Evolutionary conservation across 37 sponge, comb jelly and placozoan genomes (phyloP), one percentile per base, ranked within the genome.

Genomic region (Crambe crambe): DNA sequence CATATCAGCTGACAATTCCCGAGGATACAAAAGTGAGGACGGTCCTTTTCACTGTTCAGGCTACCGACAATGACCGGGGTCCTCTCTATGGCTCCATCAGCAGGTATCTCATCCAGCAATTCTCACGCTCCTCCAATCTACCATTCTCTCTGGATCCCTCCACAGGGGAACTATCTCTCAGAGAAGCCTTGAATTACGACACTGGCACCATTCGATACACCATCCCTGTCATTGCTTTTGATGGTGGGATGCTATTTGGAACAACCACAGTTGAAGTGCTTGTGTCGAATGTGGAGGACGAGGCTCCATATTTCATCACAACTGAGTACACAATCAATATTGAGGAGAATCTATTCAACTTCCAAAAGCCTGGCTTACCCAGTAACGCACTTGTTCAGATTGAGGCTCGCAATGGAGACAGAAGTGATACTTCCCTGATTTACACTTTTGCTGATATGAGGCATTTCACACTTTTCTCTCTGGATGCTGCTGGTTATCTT

Each of bases 51-150:
- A 80, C 69, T 44, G 81, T 80, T 6, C 15, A 59, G 58, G 81
- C 87, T 21, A 20, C 42, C 58, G 87, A 87, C 44, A 25, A 42
- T 21, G 91, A 90, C 63, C 79, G 79, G 6, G 72, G 83, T 60
- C 58, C n/a, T 8, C 21, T 73, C 20, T 79, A 79, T 78, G 78
- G 89, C 43, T 44, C 10, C 26, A 37, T 89, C 31, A 58, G 36
- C 43, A 70, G 27, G 8, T 82, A 81, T 20, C 22, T 71, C 21
- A 69, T 72, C 2, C 63, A 57, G 42, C 58, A 59, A 32, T 23
- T 15, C 10, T 30, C 29, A 18, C 2, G 51, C 32, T 22, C 20
- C 31, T 39, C 47, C 8, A 0, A 0, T 10, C 39, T 59, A 34
- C 87, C 87, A 31, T 89, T 89, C 51, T n/a, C 27, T 32, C 42